Evolutionary conservation across 2,113 vertebrate genomes (phyloP), one percentile per base, ranked within the genome.

Genomic region (Butorides virescens): DNA sequence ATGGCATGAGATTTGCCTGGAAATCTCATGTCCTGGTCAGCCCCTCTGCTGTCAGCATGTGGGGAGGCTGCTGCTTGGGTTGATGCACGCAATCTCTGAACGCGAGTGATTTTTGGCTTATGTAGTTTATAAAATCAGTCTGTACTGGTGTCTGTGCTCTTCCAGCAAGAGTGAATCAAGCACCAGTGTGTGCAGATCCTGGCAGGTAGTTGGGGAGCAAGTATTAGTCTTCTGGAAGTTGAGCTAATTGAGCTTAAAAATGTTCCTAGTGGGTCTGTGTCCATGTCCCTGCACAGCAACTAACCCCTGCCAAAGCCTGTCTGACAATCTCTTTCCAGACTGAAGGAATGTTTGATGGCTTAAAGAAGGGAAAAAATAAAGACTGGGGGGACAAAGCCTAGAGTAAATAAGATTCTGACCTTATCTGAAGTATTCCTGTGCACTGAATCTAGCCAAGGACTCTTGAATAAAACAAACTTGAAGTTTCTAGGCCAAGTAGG

Each of bases 381-480:
- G 9, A 15, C 0, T 39, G 27, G 14, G 23, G 36, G 36, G n/a
- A 66, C 23, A 39, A 84, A 74, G 11, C 17, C 10, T 22, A 34
- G 12, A 75, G 90, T 95, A 94, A 96, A 84, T 87, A 92, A 95
- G 79, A 55, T 52, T 93, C 78, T 95, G 94, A 97, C 96, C 96
- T 97, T 93, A 95, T 86, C 86, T 82, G 56, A 90, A 88, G 78
- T 76, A 73, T 78, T 90, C 55, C 61, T 50, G 34, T 50, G 73
- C 62, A 66, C n/a, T 72, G 86, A 75, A 91, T 91, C 62, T 66
- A 85, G 91, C 92, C 93, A 96, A 96, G 95, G 96, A 97, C 93
- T 97, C 91, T 77, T 94, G 93, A 97, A 97, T 96, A 97, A 96
- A 96, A 91, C 78, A 95, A 94, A 42, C 92, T 32, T 97, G 96